Percentiles rank a stretch among this genome's conserved stretches.
Evolutionary conservation across 2,113 vertebrate species (phyloP).

Genomic region (Monarcha castaneiventris): DNA sequence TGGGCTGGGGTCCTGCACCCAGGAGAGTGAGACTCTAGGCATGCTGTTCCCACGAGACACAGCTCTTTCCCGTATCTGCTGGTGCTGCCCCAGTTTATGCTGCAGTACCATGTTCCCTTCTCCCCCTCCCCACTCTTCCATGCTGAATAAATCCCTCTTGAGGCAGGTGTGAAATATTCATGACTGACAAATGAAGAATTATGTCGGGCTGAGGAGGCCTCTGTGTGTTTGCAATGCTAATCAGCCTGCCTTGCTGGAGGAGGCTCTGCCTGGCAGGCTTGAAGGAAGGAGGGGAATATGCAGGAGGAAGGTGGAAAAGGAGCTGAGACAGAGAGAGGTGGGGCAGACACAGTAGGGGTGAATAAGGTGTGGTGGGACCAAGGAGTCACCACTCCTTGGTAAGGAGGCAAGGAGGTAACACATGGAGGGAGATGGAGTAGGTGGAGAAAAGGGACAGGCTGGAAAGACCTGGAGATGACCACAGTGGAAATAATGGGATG

Average conservation of each 20-base stretch:
- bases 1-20: not conserved
- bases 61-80: not conserved
- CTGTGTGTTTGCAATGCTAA: slow-evolving; percentile 50
- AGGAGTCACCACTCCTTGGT: not conserved
- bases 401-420: not conserved
- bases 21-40: not conserved
- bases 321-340: not conserved
- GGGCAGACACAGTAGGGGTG: not conserved
- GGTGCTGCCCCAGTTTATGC: not conserved
- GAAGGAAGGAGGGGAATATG: not conserved
- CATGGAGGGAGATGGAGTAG: not conserved
- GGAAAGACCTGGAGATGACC: not conserved
- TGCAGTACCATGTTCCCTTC: not conserved
- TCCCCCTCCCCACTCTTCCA: not conserved
- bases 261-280: slow-evolving; percentile 5
- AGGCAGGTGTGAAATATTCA: slow-evolving; percentile 54
- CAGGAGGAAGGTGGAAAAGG: not conserved
- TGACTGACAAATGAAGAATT: slow-evolving; percentile 57
- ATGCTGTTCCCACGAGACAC: not conserved
- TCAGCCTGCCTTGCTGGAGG: slow-evolving; percentile 17
- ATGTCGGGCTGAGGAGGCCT: slow-evolving; percentile 13
- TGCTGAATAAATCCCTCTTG: slow-evolving; percentile 45
- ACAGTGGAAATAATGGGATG: not conserved
- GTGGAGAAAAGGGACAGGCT: not conserved
- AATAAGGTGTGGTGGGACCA: not conserved